Evolutionary conservation across 2,113 vertebrate species (phyloP).

Genomic region (Dicentrarchus labrax): DNA sequence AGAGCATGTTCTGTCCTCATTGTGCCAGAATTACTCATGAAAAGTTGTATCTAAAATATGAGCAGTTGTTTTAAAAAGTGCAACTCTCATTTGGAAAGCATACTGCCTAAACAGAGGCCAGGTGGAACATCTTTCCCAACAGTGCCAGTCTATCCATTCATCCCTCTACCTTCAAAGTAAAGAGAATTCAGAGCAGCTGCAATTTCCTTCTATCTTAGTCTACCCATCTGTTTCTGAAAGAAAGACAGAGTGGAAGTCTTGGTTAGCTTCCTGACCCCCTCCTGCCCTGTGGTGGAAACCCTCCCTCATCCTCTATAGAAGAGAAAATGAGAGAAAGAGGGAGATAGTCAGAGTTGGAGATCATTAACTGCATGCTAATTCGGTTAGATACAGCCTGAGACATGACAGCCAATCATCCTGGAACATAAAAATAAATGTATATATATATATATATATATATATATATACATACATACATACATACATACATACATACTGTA

Average conservation of each 20-base stretch:
- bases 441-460: not conserved
- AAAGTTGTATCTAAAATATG: not conserved
- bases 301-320: conserved; percentile 19
- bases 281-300: conserved; percentile 33
- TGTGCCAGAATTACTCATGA: not conserved
- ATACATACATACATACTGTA: not conserved
- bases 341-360: conserved; percentile 44
- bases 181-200: conserved; percentile 45
- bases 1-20: not conserved
- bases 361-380: conserved; percentile 72
- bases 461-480: not conserved
- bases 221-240: conserved; percentile 46
- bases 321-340: conserved; percentile 26
- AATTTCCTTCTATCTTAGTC: conserved; percentile 39
- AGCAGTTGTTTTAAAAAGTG: not conserved
- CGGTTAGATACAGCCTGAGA: conserved; percentile 68
- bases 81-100: not conserved
- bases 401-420: conserved; percentile 63
- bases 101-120: conserved; percentile 9
- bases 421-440: not conserved
- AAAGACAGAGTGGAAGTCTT: conserved; percentile 21
- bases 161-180: conserved; percentile 35
- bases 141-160: conserved; percentile 25
- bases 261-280: conserved; percentile 41
- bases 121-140: conserved; percentile 30